phyloP scores from a whole-genome alignment of 1,140 invertebrate species.

The Neodiprion pinetum region DNA sequence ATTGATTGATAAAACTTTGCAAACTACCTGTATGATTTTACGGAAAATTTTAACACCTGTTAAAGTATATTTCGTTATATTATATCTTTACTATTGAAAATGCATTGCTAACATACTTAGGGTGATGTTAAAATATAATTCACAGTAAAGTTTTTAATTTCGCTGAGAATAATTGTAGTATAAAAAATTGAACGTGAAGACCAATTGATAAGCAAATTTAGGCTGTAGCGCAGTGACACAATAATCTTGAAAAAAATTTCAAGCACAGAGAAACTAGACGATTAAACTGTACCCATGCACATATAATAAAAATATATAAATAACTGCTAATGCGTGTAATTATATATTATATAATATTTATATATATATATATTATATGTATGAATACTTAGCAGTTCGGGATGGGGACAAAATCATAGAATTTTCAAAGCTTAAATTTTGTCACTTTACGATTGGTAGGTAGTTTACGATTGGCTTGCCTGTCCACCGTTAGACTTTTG shows the following conservation, averaged over 20 bases:
- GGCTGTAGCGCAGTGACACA: neutral
- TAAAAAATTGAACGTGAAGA: neutral
- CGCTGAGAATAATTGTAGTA: conserved; percentile 7
- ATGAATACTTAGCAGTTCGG: neutral
- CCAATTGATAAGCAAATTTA: neutral
- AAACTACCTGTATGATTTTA: conserved; percentile 2
- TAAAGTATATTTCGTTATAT: neutral
- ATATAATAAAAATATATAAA: conserved; percentile 7
- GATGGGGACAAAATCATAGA: neutral
- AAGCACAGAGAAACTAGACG: neutral
- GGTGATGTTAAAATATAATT: neutral
- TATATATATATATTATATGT: conserved; percentile 17
- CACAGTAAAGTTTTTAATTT: neutral
- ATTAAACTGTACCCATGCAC: neutral
- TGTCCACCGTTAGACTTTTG: conserved; percentile 49
- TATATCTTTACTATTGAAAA: neutral
- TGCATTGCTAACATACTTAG: neutral
- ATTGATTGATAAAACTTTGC: conserved; percentile 21
- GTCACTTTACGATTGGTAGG: neutral
- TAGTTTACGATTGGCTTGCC: conserved; percentile 35
- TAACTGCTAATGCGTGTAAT: conserved; percentile 2
- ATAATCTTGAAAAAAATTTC: neutral
- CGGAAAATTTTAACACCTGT: neutral
- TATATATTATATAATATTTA: conserved; percentile 11
- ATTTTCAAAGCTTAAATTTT: neutral